A percentile compares a stretch with the other conserved stretches of the same genome.
These are phyloP conservation scores for Echeneis naucrates DNA, from an alignment of 2,797 vertebrate genomes.

Conservation along the genomic window DNA sequence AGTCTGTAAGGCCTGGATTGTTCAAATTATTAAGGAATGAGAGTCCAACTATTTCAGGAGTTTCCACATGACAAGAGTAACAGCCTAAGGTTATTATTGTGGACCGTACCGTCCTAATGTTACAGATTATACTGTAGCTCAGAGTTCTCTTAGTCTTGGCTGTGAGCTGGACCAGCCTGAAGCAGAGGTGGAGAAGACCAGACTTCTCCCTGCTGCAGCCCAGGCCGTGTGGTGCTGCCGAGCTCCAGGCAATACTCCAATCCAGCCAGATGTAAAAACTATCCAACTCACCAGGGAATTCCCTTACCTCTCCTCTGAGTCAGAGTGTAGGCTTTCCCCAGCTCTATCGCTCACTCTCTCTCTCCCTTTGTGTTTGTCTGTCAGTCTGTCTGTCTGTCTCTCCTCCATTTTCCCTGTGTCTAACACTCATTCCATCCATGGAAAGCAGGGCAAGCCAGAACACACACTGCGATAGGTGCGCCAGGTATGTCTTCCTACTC, in stretches of 20 bases:
- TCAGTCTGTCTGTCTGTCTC: constrained; percentile 51
- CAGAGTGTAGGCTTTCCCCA: constrained; percentile 90
- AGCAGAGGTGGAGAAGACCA: constrained; percentile 56
- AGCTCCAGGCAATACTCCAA: constrained; percentile 83
- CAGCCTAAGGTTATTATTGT: constrained; percentile 31
- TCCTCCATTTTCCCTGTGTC: constrained; percentile 75
- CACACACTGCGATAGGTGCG: constrained; percentile 80
- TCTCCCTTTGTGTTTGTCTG: constrained; percentile 47
- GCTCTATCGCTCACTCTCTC: constrained; percentile 70
- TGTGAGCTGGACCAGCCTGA: constrained; percentile 42
- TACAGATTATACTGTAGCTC: constrained; percentile 53
- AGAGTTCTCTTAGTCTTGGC: constrained; percentile 48
- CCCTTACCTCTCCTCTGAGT: constrained; percentile 86
- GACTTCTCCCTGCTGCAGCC: constrained; percentile 61
- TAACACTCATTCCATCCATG: constrained; percentile 74
- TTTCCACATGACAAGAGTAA: constrained; percentile 35
- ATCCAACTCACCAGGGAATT: constrained; percentile 94
- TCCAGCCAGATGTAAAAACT: constrained; percentile 90
- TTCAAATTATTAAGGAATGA: constrained; percentile 28
- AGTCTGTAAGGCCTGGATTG: constrained; percentile 12
- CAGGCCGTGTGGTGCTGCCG: constrained; percentile 75
- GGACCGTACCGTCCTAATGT: constrained; percentile 33
- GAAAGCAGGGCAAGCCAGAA: constrained; percentile 82
- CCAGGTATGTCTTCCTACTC: constrained; percentile 79
- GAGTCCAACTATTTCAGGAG: constrained; percentile 35